These are phyloP conservation scores for Ips nitidus DNA, from an alignment of 1,140 invertebrate species.

Conservation along the genomic window DNA sequence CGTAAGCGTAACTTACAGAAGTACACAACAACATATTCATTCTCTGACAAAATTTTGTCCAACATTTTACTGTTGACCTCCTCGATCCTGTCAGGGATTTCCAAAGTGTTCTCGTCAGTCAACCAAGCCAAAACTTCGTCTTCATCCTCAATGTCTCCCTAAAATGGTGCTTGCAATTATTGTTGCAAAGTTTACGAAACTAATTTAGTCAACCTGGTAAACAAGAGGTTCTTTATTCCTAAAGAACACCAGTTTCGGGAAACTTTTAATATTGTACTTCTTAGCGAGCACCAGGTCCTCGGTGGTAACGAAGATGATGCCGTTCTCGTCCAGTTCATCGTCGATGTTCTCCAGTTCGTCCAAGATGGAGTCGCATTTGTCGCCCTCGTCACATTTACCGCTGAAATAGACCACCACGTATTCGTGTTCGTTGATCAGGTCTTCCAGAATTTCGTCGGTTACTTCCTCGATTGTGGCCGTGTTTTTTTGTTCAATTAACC, in stretches of 20 bases:
- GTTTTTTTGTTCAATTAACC: conserved; percentile 88
- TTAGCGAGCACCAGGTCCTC: conserved; percentile 81
- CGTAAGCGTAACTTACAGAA: conserved; percentile 67
- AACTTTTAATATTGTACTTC: conserved; percentile 80
- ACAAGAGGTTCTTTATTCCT: conserved; percentile 84
- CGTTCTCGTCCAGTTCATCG: conserved; percentile 89
- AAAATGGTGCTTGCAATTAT: conserved; percentile 5
- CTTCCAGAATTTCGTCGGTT: conserved; percentile 86
- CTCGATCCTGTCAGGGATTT: conserved; percentile 91
- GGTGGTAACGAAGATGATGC: conserved; percentile 91
- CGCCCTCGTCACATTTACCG: conserved; percentile 78
- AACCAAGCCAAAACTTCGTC: conserved; percentile 89
- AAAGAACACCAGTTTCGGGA: conserved; percentile 87
- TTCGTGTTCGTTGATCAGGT: conserved; percentile 87
- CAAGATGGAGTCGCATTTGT: conserved; percentile 81
- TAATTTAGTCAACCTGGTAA: conserved; percentile 28
- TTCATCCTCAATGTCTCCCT: conserved; percentile 85
- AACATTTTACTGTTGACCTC: conserved; percentile 91
- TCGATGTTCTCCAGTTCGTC: conserved; percentile 90
- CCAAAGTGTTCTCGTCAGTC: conserved; percentile 87
- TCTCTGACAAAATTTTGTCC: conserved; percentile 85
- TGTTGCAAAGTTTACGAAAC: neutral
- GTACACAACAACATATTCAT: conserved; percentile 87
- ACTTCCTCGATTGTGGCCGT: conserved; percentile 93
- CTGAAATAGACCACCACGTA: conserved; percentile 94